A percentile compares a stretch with the other conserved stretches of the same genome.
Conservation (phyloP, 2,888 invertebrate genomes). For the Halictus quadricinctus region DNA sequence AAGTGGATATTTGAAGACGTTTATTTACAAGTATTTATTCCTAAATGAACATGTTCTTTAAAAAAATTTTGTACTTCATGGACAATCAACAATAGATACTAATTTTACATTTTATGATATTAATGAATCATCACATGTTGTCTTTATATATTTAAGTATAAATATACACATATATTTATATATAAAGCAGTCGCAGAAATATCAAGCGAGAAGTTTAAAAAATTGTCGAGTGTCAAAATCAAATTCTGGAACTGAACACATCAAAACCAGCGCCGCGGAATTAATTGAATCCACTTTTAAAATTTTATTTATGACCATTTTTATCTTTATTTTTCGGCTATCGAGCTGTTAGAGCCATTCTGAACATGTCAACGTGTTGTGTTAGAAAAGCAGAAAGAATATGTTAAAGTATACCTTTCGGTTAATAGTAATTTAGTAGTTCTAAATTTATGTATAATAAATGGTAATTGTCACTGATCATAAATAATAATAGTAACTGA, state of each 20-base stretch:
- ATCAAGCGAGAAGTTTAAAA: background rate
- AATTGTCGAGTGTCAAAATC: background rate
- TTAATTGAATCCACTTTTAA: background rate
- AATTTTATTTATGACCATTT: background rate
- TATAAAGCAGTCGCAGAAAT: constrained; percentile 14
- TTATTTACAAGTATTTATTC: constrained; percentile 31
- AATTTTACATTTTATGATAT: background rate
- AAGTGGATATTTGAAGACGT: constrained; percentile 15
- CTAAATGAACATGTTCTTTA: constrained; percentile 10
- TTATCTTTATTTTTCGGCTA: background rate
- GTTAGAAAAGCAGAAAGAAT: constrained; percentile 2
- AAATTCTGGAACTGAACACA: background rate
- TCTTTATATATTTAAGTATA: background rate
- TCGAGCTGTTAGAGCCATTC: background rate
- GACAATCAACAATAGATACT: background rate
- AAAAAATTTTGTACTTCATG: constrained; percentile 12
- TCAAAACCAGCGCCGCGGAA: background rate
- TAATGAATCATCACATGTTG: constrained; percentile 4
- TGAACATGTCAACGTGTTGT: background rate
- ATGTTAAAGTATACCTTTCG: constrained; percentile 9
- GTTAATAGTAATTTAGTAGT: background rate
- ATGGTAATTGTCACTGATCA: background rate
- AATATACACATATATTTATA: background rate
- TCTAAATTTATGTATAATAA: background rate
- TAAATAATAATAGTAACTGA: constrained; percentile 18